Evolutionary conservation across 2,888 invertebrate genomes (phyloP).

Genomic region (Lasioglossum leucozonium): DNA sequence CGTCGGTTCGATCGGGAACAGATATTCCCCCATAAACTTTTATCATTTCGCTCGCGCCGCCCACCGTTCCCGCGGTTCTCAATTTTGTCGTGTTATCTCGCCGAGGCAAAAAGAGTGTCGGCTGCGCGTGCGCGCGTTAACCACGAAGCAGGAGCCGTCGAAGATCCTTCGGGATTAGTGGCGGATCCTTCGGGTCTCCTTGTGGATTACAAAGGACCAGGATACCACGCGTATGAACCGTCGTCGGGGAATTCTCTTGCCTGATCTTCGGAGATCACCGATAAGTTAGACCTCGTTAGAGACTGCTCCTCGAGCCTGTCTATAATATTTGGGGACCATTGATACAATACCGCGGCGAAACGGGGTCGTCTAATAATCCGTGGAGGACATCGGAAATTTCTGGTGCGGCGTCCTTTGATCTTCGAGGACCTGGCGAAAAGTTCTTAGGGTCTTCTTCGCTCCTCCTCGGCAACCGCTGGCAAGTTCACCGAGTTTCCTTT

Average conservation of each 20-base stretch:
- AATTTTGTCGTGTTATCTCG: background rate
- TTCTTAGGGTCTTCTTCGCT: conserved; percentile 17
- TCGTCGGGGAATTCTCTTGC: background rate
- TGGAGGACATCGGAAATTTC: conserved; percentile 6
- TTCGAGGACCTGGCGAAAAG: conserved; percentile 11
- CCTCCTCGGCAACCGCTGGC: background rate
- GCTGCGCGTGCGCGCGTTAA: background rate
- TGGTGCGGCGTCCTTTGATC: conserved; percentile 4
- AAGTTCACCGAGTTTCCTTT: conserved; percentile 5
- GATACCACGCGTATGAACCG: background rate
- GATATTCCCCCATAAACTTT: background rate
- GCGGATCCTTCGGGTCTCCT: background rate
- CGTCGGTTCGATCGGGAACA: background rate
- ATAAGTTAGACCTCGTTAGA: conserved; percentile 2
- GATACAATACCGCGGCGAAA: background rate
- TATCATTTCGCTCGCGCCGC: background rate
- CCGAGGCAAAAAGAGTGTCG: background rate
- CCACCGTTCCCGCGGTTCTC: background rate
- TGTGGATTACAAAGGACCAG: conserved; percentile 7
- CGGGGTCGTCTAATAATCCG: background rate
- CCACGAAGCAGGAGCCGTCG: background rate
- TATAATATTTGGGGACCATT: conserved; percentile 5
- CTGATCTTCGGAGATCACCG: background rate
- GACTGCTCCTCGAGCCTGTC: background rate
- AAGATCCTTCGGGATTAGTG: conserved; percentile 12